Evolutionary conservation across 2,888 invertebrate species (phyloP).

Genomic region (Gryllus longicercus): DNA sequence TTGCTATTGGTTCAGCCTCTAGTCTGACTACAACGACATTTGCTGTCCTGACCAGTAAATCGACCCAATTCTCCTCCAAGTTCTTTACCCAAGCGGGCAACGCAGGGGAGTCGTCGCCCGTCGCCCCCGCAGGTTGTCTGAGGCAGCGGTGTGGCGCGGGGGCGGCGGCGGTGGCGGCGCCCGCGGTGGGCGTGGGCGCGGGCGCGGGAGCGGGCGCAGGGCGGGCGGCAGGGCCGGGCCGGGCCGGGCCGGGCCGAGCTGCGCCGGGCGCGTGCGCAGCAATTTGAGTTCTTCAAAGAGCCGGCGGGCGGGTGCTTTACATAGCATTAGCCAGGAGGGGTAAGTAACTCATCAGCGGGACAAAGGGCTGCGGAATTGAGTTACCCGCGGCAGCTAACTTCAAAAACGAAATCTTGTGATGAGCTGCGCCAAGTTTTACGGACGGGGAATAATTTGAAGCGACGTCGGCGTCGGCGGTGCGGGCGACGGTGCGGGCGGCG

Average conservation of each 20-base stretch:
- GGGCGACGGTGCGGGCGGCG: not conserved
- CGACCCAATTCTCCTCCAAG: too few species aligned
- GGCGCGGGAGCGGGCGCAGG: not conserved
- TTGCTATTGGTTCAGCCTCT: too few species aligned
- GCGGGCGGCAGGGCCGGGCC: not conserved
- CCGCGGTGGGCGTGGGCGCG: too few species aligned
- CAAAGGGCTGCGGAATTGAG: not conserved
- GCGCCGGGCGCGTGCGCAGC: not conserved
- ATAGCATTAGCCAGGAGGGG: not conserved
- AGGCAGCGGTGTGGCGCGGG: too few species aligned
- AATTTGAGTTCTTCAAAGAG: conserved; percentile 2
- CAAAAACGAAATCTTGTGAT: conserved; percentile 17
- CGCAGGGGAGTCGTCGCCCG: too few species aligned
- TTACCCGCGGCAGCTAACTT: conserved; percentile 17
- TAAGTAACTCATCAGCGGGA: conserved; percentile 10
- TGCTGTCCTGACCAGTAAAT: too few species aligned
- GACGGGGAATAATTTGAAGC: conserved; percentile 3
- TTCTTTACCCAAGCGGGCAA: too few species aligned
- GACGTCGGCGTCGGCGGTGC: not conserved
- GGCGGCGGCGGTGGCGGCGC: too few species aligned
- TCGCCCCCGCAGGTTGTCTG: too few species aligned
- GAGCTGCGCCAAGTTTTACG: conserved; percentile 10
- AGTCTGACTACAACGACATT: too few species aligned
- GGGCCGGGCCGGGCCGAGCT: not conserved
- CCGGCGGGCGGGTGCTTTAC: not conserved